Conservation (phyloP, 2,113 vertebrate species). For the Lanius collurio region DNA sequence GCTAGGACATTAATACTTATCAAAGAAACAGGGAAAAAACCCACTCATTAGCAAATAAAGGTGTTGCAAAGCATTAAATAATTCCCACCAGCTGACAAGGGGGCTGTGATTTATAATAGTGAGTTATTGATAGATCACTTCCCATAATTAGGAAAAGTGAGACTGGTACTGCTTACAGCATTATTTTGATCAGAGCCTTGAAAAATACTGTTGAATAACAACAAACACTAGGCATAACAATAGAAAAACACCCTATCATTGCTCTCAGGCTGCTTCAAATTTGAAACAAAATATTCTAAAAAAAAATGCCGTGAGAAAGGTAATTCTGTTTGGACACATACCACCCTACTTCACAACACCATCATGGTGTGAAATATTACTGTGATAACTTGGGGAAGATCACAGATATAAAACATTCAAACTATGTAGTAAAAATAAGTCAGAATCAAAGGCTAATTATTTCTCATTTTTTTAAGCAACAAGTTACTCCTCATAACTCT, state of each 20-base stretch:
- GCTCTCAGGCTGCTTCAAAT: neutral
- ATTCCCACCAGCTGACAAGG: constrained; percentile 45
- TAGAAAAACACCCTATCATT: neutral
- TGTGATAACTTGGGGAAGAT: neutral
- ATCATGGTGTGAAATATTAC: neutral
- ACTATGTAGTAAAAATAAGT: neutral
- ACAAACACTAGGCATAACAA: neutral
- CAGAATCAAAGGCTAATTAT: neutral
- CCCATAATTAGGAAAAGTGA: constrained; percentile 48
- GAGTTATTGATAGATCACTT: constrained; percentile 49
- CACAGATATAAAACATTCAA: neutral
- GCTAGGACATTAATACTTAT: constrained; percentile 52
- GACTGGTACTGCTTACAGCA: constrained; percentile 30
- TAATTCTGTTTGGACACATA: neutral
- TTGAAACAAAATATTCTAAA: neutral
- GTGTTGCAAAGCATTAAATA: constrained; percentile 57
- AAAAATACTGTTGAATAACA: constrained; percentile 21
- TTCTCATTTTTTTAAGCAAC: neutral
- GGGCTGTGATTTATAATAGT: constrained; percentile 41
- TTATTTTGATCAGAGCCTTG: constrained; percentile 35
- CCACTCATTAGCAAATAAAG: constrained; percentile 56
- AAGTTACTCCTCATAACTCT: neutral
- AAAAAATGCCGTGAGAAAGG: neutral
- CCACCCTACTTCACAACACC: neutral
- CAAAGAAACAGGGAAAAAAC: neutral